Evolutionary conservation across 2,797 vertebrate species (phyloP).

Genomic region (Myotis daubentonii): DNA sequence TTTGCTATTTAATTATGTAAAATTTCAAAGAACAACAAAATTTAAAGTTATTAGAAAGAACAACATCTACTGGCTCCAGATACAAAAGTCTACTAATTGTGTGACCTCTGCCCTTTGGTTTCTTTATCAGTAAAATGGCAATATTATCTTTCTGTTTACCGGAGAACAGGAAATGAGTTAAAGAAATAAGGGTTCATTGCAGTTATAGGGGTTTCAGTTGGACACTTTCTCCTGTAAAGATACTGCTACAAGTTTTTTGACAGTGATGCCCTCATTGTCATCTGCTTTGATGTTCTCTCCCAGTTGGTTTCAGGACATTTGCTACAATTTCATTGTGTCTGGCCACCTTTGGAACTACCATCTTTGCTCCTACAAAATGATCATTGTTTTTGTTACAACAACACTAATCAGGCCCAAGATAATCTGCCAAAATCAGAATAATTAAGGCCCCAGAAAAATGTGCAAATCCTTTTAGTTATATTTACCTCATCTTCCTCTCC

Average conservation of each 20-base stretch:
- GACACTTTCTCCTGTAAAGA: neutral
- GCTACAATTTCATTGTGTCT: neutral
- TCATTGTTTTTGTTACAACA: neutral
- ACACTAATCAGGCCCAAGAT: neutral
- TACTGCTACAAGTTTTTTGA: neutral
- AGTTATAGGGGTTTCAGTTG: neutral
- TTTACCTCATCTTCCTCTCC: neutral
- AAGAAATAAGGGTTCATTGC: neutral
- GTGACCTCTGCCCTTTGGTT: neutral
- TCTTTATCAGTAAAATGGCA: conserved; percentile 21
- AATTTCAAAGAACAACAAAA: neutral
- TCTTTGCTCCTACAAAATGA: neutral
- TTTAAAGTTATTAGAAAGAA: conserved; percentile 6
- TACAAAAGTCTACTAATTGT: neutral
- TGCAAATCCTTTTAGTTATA: neutral
- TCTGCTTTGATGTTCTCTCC: neutral
- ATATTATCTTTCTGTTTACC: conserved; percentile 11
- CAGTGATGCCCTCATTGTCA: neutral
- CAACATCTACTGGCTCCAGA: neutral
- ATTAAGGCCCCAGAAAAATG: neutral
- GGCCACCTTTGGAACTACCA: neutral
- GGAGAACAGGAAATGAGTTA: neutral
- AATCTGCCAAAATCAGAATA: neutral
- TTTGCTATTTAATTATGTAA: neutral
- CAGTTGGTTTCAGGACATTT: neutral